A percentile compares a stretch with the other conserved stretches of the same genome.
These are phyloP conservation scores for Caracal caracal DNA, from an alignment of 2,113 vertebrate genomes.

Conservation along the genomic window DNA sequence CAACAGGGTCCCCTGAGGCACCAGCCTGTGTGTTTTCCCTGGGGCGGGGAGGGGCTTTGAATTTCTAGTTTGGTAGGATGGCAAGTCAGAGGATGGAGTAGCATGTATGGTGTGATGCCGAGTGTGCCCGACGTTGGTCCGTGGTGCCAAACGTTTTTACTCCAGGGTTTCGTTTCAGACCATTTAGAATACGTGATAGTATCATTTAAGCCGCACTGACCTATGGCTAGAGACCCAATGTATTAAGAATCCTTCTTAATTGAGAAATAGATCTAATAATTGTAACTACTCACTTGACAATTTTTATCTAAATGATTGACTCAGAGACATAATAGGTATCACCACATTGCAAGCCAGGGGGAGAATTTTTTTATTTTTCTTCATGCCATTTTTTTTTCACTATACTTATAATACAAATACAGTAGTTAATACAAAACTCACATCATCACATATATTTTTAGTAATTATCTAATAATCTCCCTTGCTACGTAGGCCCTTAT, in stretches of 20 bases:
- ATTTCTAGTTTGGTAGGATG: not conserved
- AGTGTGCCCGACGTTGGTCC: not conserved
- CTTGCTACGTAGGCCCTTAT: conserved; percentile 82
- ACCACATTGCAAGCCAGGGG: conserved; percentile 56
- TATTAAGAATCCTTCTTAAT: conserved; percentile 36
- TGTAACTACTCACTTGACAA: not conserved
- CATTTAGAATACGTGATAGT: not conserved
- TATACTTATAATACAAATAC: conserved; percentile 86
- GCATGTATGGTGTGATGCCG: too few relatives aligned
- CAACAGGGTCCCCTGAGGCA: not conserved
- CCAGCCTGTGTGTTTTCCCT: not conserved
- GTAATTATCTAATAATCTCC: conserved; percentile 80
- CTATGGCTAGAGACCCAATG: not conserved
- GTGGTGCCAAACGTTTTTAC: not conserved
- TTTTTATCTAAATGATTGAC: conserved; percentile 10
- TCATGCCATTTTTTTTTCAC: conserved; percentile 84
- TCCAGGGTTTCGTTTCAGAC: not conserved
- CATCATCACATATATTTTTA: conserved; percentile 77
- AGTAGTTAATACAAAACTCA: conserved; percentile 85
- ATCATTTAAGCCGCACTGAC: not conserved
- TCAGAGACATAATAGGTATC: not conserved
- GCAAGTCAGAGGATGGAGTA: not conserved
- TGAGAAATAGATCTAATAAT: not conserved
- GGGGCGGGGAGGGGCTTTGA: not conserved
- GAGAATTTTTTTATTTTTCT: conserved; percentile 80